Base-by-base conservation (phyloP, 2,113 vertebrate genomes). In the Damaliscus lunatus region DNA sequence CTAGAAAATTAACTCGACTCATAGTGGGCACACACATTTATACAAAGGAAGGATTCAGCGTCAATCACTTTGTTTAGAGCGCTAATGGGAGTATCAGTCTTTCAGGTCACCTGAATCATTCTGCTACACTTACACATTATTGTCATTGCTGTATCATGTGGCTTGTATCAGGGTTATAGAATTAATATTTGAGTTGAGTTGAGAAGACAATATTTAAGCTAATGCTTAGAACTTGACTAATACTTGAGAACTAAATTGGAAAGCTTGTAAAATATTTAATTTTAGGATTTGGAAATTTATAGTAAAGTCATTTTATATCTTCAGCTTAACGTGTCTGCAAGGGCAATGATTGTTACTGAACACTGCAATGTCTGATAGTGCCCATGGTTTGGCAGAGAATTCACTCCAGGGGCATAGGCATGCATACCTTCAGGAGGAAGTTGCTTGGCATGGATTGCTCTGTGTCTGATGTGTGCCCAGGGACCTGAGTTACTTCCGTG, bases 241-340 rank as follows among this genome's bases (percentile, higher is more conserved):
- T 50, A 88, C 11, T 74, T 85, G 31, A 90, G 40, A 96, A 33
- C 57, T 60, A 46, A 94, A 36, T 52, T 83, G 40, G 88, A 86
- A 92, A 59, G 8, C 21, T 81, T 90, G 1, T 31, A 86, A 57
- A 95, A 71, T 95, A 98, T 94, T 92, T 95, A 94, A 97, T 96
- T 95, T 95, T 67, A 93, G 82, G 59, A 95, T 84, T 95, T 97
- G 48, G 15, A 27, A 74, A 87, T 13, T 91, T 96, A 92, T 5
- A 90, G 60, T 94, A 71, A 81, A 96, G 60, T 88, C 48, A 96
- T 83, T 87, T 98, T 91, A 60, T 94, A 91, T 87, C 91, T 87
- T 78, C 50, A 91, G 43, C 11, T 88, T 91, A 96, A 83, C 59
- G 15, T 89, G 36, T 82, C 43, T 89, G 14, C 85, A 92, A 96